A percentile compares a stretch with the other conserved stretches of the same genome.
phyloP scores from a whole-genome alignment of 2,797 vertebrate species.

The Pterois miles region DNA sequence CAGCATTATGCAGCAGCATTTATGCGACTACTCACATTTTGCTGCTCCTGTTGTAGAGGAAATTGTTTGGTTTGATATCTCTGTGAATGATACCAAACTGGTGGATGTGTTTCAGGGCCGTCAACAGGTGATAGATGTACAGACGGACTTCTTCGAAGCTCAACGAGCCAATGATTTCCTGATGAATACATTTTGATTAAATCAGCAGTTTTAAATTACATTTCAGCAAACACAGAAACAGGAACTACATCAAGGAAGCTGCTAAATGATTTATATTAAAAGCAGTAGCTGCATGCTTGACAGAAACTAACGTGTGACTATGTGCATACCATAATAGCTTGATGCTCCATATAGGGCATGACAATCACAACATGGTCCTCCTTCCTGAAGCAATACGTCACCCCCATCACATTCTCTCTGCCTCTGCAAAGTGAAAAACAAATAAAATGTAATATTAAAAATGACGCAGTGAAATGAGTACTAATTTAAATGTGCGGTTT shows the following conservation, averaged over 20 bases:
- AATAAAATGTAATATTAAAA: not conserved
- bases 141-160: constrained; percentile 93
- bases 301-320: not conserved
- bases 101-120: constrained; percentile 93
- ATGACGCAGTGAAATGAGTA: not conserved
- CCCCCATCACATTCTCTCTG: constrained; percentile 96
- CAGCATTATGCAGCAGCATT: not conserved
- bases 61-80: constrained; percentile 90
- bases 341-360: constrained; percentile 97
- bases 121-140: constrained; percentile 95
- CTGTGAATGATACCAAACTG: constrained; percentile 97
- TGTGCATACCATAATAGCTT: constrained; percentile 89
- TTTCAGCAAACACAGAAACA: not conserved
- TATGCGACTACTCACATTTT: constrained; percentile 85
- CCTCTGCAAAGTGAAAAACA: constrained; percentile 82
- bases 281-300: not conserved
- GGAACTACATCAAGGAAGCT: not conserved
- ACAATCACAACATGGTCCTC: constrained; percentile 97
- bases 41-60: constrained; percentile 87
- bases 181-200: constrained; percentile 47
- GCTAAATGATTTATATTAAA: not conserved
- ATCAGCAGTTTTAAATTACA: not conserved
- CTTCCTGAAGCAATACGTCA: constrained; percentile 95
- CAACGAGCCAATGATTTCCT: constrained; percentile 92
- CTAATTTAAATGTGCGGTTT: not conserved